Base-by-base conservation (phyloP, 2,797 vertebrate genomes). In the Rhinella marina region DNA sequence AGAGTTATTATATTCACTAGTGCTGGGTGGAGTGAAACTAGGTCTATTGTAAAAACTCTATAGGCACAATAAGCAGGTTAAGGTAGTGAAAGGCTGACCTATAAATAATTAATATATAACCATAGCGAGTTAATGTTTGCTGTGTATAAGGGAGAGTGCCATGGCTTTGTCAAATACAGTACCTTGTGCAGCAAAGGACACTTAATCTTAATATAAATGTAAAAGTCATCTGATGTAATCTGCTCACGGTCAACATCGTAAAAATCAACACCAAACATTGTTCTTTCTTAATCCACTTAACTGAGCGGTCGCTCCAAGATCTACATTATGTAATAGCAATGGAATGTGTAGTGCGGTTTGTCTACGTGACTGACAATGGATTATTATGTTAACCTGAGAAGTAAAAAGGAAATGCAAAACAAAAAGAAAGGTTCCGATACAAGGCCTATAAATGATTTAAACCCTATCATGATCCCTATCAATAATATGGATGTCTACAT, bases 281-380 rank as follows among this genome's bases (percentile, higher is more conserved):
- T 78, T 62, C 84, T 85, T 85, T 85, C 84, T 85, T 85, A 78
- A 85, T 77, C 84, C 84, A 85, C 72, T 85, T 78, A 85, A 75
- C 84, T 23, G 57, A 85, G 84, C n/a, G 23, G 41, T 77, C 76
- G 84, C 84, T 85, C 59, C 84, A 85, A 85, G 84, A 85, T 85
- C 73, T 52, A 77, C 72, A 85, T 77, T 62, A 77, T 77, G 84
- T 85, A 77, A 77, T 29, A 1, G 41, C 73, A 78, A 64, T n/a
- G 84, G 84, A 85, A 85, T 85, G 84, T 75, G 72, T 54, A 52
- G 72, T 21, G 41, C 54, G 73, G 32, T 27, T 25, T 62, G 84
- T 54, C 72, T 85, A 85, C 84, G 84, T 85, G 84, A 85, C 84
- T 78, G 59, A 29, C 59, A 76, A 50, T 76, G 41, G 21, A 23